phyloP scores from a whole-genome alignment of 2,797 vertebrate genomes.

The Glossophaga mutica region DNA sequence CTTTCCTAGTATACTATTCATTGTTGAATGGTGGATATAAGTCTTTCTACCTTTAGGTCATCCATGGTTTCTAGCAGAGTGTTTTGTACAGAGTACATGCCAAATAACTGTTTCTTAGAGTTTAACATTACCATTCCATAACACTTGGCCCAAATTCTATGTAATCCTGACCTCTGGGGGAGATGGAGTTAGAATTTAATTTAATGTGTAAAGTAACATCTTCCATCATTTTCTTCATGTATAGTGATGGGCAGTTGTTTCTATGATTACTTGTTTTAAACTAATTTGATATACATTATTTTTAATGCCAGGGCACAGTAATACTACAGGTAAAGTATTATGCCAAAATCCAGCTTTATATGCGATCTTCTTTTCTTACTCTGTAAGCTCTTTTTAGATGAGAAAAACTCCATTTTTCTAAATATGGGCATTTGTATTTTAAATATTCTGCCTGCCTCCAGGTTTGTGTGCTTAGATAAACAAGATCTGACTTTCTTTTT shows the following conservation, averaged over 20 bases:
- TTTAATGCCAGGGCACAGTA: neutral
- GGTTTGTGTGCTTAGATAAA: constrained; percentile 48
- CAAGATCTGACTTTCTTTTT: constrained; percentile 31
- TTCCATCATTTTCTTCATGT: neutral
- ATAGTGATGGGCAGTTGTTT: accelerated
- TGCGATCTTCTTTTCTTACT: neutral
- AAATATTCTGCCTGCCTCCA: constrained; percentile 39
- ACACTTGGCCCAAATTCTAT: neutral
- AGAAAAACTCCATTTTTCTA: constrained; percentile 11
- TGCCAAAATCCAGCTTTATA: neutral
- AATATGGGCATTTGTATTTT: constrained; percentile 47
- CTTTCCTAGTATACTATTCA: neutral
- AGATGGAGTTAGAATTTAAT: neutral
- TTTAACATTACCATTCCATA: neutral
- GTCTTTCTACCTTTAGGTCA: neutral
- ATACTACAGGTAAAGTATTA: neutral
- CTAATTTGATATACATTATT: neutral
- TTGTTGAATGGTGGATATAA: neutral
- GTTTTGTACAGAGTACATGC: neutral
- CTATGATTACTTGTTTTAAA: neutral
- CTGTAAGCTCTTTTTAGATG: neutral
- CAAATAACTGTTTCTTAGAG: neutral
- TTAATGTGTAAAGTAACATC: neutral
- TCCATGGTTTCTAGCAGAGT: neutral
- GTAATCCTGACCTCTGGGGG: neutral